Conservation (phyloP, 2,888 invertebrate genomes). For the Apamea sordens region DNA sequence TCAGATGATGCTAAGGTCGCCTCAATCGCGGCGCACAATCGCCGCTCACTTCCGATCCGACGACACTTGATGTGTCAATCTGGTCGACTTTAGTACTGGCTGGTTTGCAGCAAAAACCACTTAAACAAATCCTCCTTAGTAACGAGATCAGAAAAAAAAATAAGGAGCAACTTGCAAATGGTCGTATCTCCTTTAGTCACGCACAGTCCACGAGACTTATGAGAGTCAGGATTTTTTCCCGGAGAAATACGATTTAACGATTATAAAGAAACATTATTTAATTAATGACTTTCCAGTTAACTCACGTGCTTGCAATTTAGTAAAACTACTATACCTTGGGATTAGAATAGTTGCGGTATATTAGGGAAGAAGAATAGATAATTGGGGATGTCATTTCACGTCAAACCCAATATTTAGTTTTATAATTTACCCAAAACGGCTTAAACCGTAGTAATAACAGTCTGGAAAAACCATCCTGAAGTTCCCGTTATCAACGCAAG, state of each 20-base stretch:
- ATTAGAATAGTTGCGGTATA: neutral
- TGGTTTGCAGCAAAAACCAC: conserved; percentile 6
- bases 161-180: neutral
- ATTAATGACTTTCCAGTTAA: no score
- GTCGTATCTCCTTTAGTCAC: neutral
- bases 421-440: neutral
- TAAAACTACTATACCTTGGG: neutral
- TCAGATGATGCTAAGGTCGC: conserved; percentile 63
- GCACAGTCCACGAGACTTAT: neutral
- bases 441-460: neutral
- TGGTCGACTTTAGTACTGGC: conserved; percentile 16
- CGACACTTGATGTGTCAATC: conserved; percentile 56
- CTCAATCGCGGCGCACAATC: conserved; percentile 39
- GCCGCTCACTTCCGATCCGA: conserved; percentile 60
- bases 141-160: neutral
- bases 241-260: neutral
- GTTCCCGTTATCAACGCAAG: neutral
- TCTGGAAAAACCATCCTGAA: neutral
- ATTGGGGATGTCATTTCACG: neutral
- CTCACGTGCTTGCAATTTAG: neutral
- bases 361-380: neutral
- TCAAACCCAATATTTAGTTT: neutral
- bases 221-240: neutral
- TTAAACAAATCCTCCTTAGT: conserved; percentile 26
- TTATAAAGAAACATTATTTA: neutral